Evolutionary conservation across 2,113 vertebrate species (phyloP).

Genomic region (Empidonax alnorum): DNA sequence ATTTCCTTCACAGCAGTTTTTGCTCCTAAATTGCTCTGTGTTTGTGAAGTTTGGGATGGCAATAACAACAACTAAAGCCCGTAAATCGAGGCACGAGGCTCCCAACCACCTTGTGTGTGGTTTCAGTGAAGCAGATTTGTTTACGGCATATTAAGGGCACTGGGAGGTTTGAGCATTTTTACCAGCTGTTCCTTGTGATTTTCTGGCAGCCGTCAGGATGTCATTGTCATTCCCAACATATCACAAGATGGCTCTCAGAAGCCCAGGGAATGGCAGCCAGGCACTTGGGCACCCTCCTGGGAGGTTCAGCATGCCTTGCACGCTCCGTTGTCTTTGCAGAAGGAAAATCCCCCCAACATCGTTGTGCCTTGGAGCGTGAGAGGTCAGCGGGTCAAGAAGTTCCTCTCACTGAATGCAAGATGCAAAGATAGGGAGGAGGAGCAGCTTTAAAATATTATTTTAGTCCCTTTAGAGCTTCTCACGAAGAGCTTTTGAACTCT

Average conservation of each 20-base stretch:
- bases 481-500: neutral
- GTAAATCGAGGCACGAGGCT: neutral
- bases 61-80: neutral
- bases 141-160: constrained; percentile 15
- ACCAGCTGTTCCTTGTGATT: constrained; percentile 40
- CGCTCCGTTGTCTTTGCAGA: rapidly evolving
- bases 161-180: constrained; percentile 32
- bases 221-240: neutral
- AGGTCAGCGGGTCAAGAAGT: neutral
- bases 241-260: neutral
- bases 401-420: neutral
- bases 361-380: neutral
- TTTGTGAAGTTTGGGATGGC: neutral
- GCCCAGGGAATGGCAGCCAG: neutral
- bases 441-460: neutral
- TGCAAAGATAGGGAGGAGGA: neutral
- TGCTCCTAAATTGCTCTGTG: neutral
- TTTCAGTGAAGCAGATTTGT: constrained; percentile 44
- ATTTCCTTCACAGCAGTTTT: neutral
- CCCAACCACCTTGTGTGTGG: neutral
- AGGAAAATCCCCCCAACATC: neutral
- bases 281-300: neutral
- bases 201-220: constrained; percentile 28
- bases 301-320: neutral
- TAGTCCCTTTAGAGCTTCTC: neutral